Base-by-base conservation (phyloP, 1,140 invertebrate species). In the Littorina saxatilis region DNA sequence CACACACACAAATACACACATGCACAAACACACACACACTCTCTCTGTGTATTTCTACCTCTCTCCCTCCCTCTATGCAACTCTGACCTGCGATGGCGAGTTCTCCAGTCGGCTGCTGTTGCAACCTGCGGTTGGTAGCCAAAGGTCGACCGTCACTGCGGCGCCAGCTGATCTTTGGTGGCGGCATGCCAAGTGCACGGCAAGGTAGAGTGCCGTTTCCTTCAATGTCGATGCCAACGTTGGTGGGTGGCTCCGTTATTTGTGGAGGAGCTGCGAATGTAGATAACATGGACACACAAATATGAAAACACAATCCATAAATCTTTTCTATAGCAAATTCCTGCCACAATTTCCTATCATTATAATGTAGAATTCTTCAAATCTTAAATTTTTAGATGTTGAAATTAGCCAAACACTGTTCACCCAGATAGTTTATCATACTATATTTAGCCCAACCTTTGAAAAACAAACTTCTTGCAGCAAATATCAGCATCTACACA, bases 221-320 rank as follows among this genome's bases (percentile, higher is more conserved):
- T 13, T 92, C 92, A 27, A 94, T 94, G 70, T 93, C 90, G 11
- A 91, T 90, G n/a, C 88, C 88, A 35, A 90, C 81, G 43, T 88
- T 91, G 1, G 87, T 82, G 11, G 93, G 92, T 13, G 87, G 79
- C 2, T 89, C 84, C 1, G 89, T 80, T 66, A 93, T 92, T 37
- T 85, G 84, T 17, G 93, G 92, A 15, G 86, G 85, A 81, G 92
- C 93, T 93, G 82, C 0, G 87, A 85, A 80, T 52, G 77, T 39
- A 55, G 70, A 27, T 17, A 9, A 23, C 55, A 58, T 0, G 13
- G 27, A n/a, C 20, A 58, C 5, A 58, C 20, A n/a, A n/a, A n/a
- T n/a, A n/a, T n/a, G n/a, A n/a, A n/a, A n/a, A n/a, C n/a, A n/a
- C n/a, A n/a, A n/a, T n/a, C 13, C 52, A 55, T 55, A 55, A 55